Evolutionary conservation across 2,797 vertebrate genomes (phyloP).

Genomic region (Alca torda): DNA sequence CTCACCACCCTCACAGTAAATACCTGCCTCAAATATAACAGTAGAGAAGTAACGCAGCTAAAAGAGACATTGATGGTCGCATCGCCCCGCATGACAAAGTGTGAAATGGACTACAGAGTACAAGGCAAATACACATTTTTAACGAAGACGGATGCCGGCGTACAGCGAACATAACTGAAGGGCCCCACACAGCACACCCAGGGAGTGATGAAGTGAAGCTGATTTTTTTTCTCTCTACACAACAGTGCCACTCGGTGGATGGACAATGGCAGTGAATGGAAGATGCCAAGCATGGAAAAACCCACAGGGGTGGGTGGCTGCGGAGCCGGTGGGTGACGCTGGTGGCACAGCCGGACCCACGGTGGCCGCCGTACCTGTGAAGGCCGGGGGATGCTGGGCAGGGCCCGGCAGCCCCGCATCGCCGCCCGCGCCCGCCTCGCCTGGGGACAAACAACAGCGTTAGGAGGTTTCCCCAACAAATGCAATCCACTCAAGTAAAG

Average conservation of each 20-base stretch:
- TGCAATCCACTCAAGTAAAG: not conserved
- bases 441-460: constrained; percentile 76
- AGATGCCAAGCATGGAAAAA: not conserved
- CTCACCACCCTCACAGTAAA: not conserved
- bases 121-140: not conserved
- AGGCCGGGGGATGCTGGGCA: constrained; percentile 82
- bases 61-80: not conserved
- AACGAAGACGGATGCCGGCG: not conserved
- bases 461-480: constrained; percentile 27
- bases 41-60: not conserved
- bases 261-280: constrained; percentile 25
- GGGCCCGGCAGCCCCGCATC: constrained; percentile 80
- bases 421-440: constrained; percentile 83
- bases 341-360: not conserved
- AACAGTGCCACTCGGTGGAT: constrained; percentile 79
- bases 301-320: not conserved
- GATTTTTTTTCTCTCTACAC: constrained; percentile 44
- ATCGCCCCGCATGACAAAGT: not conserved
- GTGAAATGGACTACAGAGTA: not conserved
- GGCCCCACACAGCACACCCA: not conserved
- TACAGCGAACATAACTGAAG: not conserved
- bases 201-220: not conserved
- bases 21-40: not conserved
- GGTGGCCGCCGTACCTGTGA: constrained; percentile 82
- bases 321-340: not conserved